Conservation (phyloP, 2,888 invertebrate genomes). For the Drosophila buzzatii region DNA sequence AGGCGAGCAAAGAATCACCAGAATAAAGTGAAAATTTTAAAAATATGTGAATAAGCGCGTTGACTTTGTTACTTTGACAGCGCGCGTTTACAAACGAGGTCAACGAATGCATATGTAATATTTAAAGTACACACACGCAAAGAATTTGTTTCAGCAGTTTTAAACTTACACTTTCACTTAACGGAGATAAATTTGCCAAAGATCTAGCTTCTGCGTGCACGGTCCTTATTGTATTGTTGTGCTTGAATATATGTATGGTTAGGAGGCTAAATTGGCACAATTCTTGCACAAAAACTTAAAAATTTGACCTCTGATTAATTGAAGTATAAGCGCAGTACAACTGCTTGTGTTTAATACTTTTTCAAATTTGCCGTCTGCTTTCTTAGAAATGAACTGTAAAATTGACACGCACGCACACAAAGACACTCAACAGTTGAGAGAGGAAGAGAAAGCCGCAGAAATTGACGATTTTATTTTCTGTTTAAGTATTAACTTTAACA, state of each 20-base stretch:
- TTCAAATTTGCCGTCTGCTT: slow-evolving; percentile 20
- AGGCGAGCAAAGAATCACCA: slow-evolving; percentile 48
- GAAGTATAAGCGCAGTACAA: not conserved
- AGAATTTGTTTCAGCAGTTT: slow-evolving; percentile 21
- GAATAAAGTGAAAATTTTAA: slow-evolving; percentile 70
- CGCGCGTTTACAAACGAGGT: slow-evolving; percentile 62
- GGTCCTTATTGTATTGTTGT: slow-evolving; percentile 12
- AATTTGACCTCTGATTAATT: slow-evolving; percentile 46
- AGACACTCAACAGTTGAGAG: slow-evolving; percentile 67
- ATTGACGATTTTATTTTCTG: slow-evolving; percentile 48
- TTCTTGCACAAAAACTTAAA: slow-evolving; percentile 15
- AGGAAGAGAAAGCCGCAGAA: slow-evolving; percentile 43
- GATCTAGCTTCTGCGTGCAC: slow-evolving; percentile 53
- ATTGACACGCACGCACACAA: slow-evolving; percentile 76
- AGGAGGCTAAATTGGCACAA: slow-evolving; percentile 33
- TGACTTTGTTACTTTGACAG: slow-evolving; percentile 60
- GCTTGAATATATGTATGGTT: slow-evolving; percentile 1
- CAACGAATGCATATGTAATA: slow-evolving; percentile 49
- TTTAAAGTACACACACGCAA: slow-evolving; percentile 29
- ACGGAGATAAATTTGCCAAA: slow-evolving; percentile 48
- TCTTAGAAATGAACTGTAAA: slow-evolving; percentile 46
- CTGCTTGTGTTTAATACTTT: not conserved
- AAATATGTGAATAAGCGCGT: slow-evolving; percentile 40
- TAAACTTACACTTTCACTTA: slow-evolving; percentile 77
- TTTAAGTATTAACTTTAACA: slow-evolving; percentile 50